phyloP scores from a whole-genome alignment of 2,888 invertebrate species.

The Cheiracanthium punctorium region DNA sequence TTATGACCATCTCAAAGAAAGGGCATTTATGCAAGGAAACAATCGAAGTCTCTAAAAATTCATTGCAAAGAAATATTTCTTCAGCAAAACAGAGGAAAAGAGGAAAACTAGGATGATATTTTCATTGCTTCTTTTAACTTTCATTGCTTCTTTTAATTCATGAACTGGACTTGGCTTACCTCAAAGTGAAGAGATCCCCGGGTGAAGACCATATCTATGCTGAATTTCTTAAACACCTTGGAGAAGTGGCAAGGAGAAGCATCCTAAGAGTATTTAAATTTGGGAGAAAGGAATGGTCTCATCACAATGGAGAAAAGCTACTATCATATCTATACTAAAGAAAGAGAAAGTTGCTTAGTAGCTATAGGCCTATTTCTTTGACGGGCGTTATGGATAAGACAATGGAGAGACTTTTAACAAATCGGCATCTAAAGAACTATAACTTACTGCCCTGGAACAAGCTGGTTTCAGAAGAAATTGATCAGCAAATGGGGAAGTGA shows the following conservation, averaged over 20 bases:
- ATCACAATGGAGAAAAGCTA: not conserved
- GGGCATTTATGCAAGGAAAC: too few species aligned
- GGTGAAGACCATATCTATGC: not conserved
- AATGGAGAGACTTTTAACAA: not conserved
- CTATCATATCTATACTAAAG: not conserved
- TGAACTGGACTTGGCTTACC: too few species aligned
- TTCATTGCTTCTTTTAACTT: too few species aligned
- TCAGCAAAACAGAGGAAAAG: too few species aligned
- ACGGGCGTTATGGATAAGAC: not conserved
- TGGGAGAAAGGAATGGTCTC: not conserved
- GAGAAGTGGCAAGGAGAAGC: not conserved
- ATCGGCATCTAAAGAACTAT: not conserved
- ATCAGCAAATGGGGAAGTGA: not conserved
- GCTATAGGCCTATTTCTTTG: not conserved
- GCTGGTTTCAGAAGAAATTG: not conserved
- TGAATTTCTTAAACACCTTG: constrained; percentile 10
- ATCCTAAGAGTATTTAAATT: not conserved
- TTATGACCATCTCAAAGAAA: not conserved
- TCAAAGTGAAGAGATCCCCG: constrained; percentile 19
- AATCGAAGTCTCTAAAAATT: too few species aligned
- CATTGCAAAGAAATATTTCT: too few species aligned
- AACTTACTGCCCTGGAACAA: not conserved
- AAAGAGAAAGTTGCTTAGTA: not conserved
- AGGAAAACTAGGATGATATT: too few species aligned
- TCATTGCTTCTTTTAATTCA: too few species aligned